Conservation (phyloP, 2,888 invertebrate species). For the Oscheius sp. region DNA sequence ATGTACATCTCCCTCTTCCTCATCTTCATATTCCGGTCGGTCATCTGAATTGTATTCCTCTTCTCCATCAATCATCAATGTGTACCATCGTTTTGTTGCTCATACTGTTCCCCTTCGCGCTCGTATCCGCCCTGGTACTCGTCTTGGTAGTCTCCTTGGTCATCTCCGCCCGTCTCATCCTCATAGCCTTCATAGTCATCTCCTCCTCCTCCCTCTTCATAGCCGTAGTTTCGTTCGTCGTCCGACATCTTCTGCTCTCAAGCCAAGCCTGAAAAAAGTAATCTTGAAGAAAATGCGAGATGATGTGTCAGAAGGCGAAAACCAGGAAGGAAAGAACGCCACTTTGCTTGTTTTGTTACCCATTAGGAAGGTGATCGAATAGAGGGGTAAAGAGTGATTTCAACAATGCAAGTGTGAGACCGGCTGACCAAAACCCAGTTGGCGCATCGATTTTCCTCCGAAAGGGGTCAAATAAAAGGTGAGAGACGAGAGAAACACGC, state of each 20-base stretch:
- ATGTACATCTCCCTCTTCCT: not conserved
- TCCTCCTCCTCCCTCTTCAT: conserved; percentile 1
- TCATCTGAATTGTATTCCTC: not conserved
- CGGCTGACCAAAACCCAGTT: no score
- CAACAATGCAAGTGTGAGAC: not conserved
- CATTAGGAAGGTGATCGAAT: not conserved
- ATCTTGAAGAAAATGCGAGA: not conserved
- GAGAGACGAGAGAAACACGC: no score
- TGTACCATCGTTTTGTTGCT: not conserved
- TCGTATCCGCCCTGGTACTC: conserved; percentile 4
- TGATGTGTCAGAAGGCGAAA: not conserved
- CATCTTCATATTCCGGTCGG: conserved; percentile 2
- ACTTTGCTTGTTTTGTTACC: not conserved
- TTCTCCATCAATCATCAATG: not conserved
- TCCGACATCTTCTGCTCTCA: conserved; percentile 3
- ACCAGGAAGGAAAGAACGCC: not conserved
- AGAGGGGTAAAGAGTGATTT: not conserved
- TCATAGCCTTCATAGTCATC: conserved; percentile 20
- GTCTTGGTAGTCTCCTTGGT: conserved; percentile 52
- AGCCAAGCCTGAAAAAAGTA: not conserved
- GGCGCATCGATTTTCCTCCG: no score
- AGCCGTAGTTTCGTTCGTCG: conserved; percentile 43
- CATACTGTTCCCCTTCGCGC: conserved; percentile 5
- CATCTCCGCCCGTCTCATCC: not conserved
- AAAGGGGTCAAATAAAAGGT: no score